Evolutionary conservation across 2,888 invertebrate species (phyloP).

Genomic region (Drosophila acutilabella): DNA sequence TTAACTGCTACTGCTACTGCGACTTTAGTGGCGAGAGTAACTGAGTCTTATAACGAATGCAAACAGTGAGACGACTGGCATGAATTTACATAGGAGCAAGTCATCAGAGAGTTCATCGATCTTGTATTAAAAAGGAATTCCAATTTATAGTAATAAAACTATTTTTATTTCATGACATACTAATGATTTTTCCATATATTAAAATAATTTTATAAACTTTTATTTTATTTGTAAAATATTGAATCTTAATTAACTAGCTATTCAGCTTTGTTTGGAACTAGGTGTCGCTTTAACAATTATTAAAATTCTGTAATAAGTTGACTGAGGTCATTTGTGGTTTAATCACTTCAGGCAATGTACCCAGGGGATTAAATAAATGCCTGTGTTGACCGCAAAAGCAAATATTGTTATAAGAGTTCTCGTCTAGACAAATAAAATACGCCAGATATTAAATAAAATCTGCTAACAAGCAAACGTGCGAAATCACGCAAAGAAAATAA

Average conservation of each 20-base stretch:
- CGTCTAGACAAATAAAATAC: conserved; percentile 52
- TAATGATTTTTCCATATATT: too few relatives aligned
- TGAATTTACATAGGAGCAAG: background rate
- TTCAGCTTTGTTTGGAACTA: too few relatives aligned
- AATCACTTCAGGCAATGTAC: conserved; percentile 1
- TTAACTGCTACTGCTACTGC: conserved; percentile 2
- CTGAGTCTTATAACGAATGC: conserved; percentile 4
- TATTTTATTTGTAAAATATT: too few relatives aligned
- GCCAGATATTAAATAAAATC: conserved; percentile 24
- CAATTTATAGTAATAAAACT: background rate
- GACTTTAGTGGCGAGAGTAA: background rate
- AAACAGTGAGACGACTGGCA: background rate
- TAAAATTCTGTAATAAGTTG: background rate
- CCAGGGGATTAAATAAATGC: conserved; percentile 21
- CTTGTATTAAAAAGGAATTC: background rate
- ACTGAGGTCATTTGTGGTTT: conserved; percentile 10
- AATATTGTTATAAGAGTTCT: conserved; percentile 20
- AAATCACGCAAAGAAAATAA: conserved; percentile 45
- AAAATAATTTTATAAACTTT: too few relatives aligned
- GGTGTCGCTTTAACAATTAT: background rate
- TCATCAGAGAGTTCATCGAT: conserved; percentile 8
- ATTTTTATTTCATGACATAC: background rate
- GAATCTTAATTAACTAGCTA: too few relatives aligned
- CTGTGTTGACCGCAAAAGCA: conserved; percentile 29
- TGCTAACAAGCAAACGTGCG: conserved; percentile 34